Conservation (phyloP, 2,888 invertebrate species). For the Altica lythri region DNA sequence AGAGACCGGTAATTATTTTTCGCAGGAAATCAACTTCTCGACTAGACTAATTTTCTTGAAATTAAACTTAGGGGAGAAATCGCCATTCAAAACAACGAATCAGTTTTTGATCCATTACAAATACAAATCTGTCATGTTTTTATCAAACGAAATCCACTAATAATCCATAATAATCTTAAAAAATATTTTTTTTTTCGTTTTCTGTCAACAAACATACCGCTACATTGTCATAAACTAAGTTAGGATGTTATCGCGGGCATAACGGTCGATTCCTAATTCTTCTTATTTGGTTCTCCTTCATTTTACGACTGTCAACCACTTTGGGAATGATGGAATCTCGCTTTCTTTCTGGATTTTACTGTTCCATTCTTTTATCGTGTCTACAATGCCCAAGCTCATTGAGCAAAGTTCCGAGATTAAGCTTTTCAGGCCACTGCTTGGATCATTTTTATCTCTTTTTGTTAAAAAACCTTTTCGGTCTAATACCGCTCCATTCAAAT, state of each 20-base stretch:
- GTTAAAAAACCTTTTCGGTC: not conserved
- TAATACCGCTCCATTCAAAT: not conserved
- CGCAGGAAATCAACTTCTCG: too few relatives aligned
- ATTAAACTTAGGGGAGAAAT: too few relatives aligned
- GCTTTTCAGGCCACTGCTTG: not conserved
- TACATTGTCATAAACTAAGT: not conserved
- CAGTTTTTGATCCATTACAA: too few relatives aligned
- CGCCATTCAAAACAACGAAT: too few relatives aligned
- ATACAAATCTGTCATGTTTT: too few relatives aligned
- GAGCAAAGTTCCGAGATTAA: not conserved
- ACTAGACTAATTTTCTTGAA: too few relatives aligned
- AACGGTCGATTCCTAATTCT: not conserved
- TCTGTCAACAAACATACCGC: too few relatives aligned
- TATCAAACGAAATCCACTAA: too few relatives aligned
- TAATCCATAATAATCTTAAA: too few relatives aligned
- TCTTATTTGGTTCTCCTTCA: slow-evolving; percentile 6
- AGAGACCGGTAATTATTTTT: too few relatives aligned
- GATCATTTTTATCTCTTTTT: not conserved
- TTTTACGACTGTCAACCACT: slow-evolving; percentile 8
- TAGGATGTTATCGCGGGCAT: not conserved
- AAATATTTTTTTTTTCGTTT: too few relatives aligned
- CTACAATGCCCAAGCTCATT: slow-evolving; percentile 6
- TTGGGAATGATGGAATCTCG: slow-evolving; percentile 5
- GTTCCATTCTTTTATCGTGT: slow-evolving; percentile 5
- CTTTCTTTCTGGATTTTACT: slow-evolving; percentile 4